These are phyloP conservation scores for Drosophila nikananu DNA, from an alignment of 1,140 invertebrate species.

Conservation along the genomic window DNA sequence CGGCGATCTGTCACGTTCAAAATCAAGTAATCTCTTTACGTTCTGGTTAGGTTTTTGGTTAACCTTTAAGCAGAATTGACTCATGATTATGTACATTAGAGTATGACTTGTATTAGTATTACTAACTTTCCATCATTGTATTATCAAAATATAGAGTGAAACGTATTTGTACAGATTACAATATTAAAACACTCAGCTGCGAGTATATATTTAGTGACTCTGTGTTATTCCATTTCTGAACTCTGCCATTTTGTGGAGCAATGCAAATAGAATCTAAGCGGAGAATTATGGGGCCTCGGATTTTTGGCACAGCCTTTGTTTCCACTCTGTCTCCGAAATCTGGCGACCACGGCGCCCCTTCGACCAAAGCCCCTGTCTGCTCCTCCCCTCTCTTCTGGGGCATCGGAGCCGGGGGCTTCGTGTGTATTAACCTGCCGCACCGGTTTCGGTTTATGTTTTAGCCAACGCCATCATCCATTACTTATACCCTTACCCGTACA, in stretches of 20 bases:
- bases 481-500: conserved; percentile 56
- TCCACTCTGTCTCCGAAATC: conserved; percentile 47
- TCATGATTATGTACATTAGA: background rate
- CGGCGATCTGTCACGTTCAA: conserved; percentile 22
- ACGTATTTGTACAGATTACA: background rate
- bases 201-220: conserved; percentile 8
- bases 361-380: background rate
- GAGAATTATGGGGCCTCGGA: conserved; percentile 46
- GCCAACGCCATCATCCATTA: conserved; percentile 79
- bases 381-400: background rate
- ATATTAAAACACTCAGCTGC: background rate
- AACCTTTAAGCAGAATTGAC: background rate
- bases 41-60: conserved; percentile 4
- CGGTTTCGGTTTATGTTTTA: conserved; percentile 83
- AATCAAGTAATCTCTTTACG: conserved; percentile 9
- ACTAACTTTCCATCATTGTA: no score
- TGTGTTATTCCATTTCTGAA: conserved; percentile 38
- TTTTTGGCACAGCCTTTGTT: conserved; percentile 53
- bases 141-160: background rate
- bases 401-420: conserved; percentile 40
- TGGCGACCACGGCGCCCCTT: conserved; percentile 10
- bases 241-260: conserved; percentile 66
- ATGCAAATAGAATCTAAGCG: conserved; percentile 59
- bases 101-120: background rate
- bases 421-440: conserved; percentile 82